Evolutionary conservation across 92 coral and sea anemone genomes (phyloP).

Genomic region (Palythoa caribaeorum): DNA sequence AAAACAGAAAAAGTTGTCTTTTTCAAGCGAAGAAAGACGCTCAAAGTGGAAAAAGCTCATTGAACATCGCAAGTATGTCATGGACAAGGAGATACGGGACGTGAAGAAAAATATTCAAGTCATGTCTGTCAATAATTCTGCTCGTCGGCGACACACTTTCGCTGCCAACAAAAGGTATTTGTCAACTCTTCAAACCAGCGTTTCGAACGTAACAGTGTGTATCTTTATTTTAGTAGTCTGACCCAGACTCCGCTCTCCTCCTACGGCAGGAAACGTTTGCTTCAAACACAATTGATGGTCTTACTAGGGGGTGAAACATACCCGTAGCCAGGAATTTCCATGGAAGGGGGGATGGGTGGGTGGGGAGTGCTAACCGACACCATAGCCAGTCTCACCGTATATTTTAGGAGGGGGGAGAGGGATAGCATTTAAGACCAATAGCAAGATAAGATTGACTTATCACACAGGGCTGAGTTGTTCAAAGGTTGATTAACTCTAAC

Average conservation of each 20-base stretch:
- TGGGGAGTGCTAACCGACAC: no score
- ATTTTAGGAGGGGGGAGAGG: no score
- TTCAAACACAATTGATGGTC: neutral
- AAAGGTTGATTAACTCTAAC: no score
- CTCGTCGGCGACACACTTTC: conserved; percentile 6
- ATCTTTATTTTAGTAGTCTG: neutral
- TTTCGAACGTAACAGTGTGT: neutral
- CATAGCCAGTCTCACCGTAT: no score
- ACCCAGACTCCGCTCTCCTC: neutral
- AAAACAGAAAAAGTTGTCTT: neutral
- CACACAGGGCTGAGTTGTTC: no score
- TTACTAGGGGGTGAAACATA: no score
- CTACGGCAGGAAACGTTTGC: neutral
- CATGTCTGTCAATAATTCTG: neutral
- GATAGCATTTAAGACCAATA: no score
- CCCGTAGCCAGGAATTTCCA: no score
- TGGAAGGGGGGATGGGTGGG: no score
- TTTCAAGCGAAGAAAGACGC: conserved; percentile 21
- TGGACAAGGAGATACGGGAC: conserved; percentile 19
- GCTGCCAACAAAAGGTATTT: conserved; percentile 17
- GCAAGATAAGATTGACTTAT: no score
- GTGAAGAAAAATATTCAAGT: conserved; percentile 19
- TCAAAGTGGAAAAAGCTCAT: conserved; percentile 20
- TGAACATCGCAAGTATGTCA: conserved; percentile 14
- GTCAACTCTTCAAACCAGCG: no score